A percentile compares a stretch with the other conserved stretches of the same genome.
Evolutionary conservation across 2,797 vertebrate species (phyloP).

Genomic region (Amazona ochrocephala): DNA sequence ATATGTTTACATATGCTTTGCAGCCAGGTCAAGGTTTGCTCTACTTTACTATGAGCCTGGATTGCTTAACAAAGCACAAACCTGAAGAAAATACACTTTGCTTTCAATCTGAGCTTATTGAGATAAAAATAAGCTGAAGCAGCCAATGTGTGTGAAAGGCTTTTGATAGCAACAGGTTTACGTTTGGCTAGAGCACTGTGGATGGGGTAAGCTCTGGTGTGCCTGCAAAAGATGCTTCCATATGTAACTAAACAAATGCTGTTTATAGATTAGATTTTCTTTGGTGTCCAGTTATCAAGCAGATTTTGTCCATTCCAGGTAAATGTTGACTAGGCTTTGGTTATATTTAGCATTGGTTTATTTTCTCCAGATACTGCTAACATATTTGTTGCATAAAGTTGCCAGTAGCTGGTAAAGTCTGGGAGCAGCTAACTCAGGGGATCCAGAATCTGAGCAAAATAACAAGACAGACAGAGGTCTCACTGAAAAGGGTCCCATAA

Average conservation of each 20-base stretch:
- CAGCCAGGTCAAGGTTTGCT: not conserved
- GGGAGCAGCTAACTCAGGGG: not conserved
- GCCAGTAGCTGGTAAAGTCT: not conserved
- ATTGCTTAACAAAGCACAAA: not conserved
- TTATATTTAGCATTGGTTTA: not conserved
- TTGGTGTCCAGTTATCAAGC: not conserved
- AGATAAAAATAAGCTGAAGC: not conserved
- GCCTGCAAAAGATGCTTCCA: not conserved
- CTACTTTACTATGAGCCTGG: not conserved
- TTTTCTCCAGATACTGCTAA: not conserved
- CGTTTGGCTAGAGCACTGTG: not conserved
- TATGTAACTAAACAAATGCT: not conserved
- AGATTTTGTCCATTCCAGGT: not conserved
- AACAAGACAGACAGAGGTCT: not conserved
- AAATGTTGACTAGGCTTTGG: not conserved
- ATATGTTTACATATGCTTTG: not conserved
- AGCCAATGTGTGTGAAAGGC: not conserved
- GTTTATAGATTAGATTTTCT: not conserved
- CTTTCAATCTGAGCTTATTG: not conserved
- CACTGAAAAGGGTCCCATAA: not conserved
- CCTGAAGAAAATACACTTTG: not conserved
- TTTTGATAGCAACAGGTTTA: not conserved
- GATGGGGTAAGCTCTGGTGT: not conserved
- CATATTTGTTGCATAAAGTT: not conserved
- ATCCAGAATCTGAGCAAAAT: not conserved